These are phyloP conservation scores for Helarctos malayanus DNA, from an alignment of 2,797 vertebrate species.

Conservation along the genomic window DNA sequence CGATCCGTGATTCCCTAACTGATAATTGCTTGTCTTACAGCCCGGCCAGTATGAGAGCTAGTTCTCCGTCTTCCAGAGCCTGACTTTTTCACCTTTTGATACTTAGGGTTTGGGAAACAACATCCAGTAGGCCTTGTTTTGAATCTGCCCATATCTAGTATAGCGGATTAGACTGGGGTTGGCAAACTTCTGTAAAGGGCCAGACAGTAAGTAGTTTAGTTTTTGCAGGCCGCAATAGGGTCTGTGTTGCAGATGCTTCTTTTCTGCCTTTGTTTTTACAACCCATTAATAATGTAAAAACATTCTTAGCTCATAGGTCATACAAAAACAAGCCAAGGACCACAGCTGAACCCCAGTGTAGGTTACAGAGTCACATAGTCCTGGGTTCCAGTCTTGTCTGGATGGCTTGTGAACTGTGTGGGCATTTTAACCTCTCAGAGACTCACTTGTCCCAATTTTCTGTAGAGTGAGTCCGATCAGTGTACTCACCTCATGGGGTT, in stretches of 20 bases:
- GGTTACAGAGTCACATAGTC: background rate
- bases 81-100: background rate
- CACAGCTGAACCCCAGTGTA: background rate
- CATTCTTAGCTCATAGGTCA: background rate
- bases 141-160: background rate
- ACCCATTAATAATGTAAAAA: background rate
- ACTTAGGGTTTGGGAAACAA: conserved; percentile 16
- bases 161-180: background rate
- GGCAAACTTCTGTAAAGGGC: background rate
- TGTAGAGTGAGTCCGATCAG: background rate
- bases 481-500: background rate
- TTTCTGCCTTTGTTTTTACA: background rate
- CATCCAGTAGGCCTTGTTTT: background rate
- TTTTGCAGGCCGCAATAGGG: background rate
- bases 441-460: background rate
- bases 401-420: background rate
- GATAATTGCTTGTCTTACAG: background rate
- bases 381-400: background rate
- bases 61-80: background rate
- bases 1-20: background rate
- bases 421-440: conserved; percentile 22
- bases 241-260: background rate
- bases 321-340: background rate
- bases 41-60: background rate
- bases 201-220: conserved; percentile 10